Evolutionary conservation across 2,113 vertebrate species (phyloP).

Genomic region (Egretta garzetta): DNA sequence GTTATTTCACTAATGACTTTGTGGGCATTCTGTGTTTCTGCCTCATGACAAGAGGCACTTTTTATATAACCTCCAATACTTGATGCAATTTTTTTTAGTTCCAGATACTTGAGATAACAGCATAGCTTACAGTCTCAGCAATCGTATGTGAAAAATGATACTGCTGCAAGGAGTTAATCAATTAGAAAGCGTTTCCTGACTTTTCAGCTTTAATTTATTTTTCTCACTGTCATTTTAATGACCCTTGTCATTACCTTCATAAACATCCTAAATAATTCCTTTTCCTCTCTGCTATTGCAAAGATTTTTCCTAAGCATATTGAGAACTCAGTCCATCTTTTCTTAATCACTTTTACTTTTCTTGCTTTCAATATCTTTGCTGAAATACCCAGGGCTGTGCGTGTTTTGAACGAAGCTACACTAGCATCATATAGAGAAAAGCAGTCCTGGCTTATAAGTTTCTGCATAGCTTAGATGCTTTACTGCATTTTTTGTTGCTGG

Average conservation of each 20-base stretch:
- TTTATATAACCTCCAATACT: neutral
- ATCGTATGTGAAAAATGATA: neutral
- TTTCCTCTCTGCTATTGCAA: neutral
- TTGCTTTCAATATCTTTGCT: neutral
- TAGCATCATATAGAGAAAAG: accelerated
- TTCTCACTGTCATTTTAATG: neutral
- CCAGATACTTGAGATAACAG: neutral
- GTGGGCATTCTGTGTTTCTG: neutral
- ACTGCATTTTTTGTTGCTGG: neutral
- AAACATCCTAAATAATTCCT: neutral
- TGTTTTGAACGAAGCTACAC: neutral
- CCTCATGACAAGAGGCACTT: neutral
- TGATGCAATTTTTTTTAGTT: neutral
- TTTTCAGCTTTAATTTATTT: neutral
- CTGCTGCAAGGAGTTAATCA: neutral
- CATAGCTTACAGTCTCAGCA: neutral
- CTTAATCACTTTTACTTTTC: neutral
- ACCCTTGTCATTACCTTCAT: neutral
- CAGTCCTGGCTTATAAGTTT: neutral
- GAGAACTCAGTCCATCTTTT: neutral
- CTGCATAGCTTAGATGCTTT: neutral
- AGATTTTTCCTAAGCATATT: neutral
- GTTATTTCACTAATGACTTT: neutral
- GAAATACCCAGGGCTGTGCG: neutral
- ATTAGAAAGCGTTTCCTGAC: neutral